Evolutionary conservation across 2,888 invertebrate genomes (phyloP), one percentile per base, ranked within the genome.

Genomic region (Apodemia hepburni): DNA sequence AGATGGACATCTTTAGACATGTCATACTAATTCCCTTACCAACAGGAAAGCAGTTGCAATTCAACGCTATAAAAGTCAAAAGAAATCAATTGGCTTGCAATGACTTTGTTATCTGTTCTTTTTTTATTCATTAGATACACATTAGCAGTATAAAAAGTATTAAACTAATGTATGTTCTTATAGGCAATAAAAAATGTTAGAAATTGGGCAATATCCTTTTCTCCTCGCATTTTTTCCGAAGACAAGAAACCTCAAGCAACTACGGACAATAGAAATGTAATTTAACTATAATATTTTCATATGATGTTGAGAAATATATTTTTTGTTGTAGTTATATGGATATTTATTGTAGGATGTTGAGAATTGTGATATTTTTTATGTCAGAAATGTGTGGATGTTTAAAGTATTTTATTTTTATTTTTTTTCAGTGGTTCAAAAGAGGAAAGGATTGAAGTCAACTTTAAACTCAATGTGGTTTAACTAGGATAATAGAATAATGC

Each of bases 211-310:
- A 22, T 45, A n/a, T 22, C 17, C 12, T 51, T 7, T 51, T 12
- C 22, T 22, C 22, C 51, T 22, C 54, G 12, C 12, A 22, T 54
- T 7, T 54, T 54, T 54, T 54, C 29, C 18, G 27, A 54, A 27
- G 27, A 27, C 27, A 54, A 54, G 27, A 29, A 27, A 57, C 12
- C 7, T 29, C 29, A 29, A 29, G 29, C 12, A 22, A 22, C 9
- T 22, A 27, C 6, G 54, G 54, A 57, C 15, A 15, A n/a, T 29
- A 57, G 27, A 57, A 29, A 57, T 27, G 54, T 57, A 57, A 57
- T 57, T 29, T 57, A 57, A 27, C 29, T 57, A 29, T 57, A n/a
- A 57, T 27, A n/a, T 15, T 29, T 29, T 8, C 5, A n/a, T 47
- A 47, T n/a, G 45, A 47, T 17, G 45, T 47, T 47, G 45, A 15